phyloP scores from a whole-genome alignment of 2,888 invertebrate genomes.

The Leptopterna dolabrata region DNA sequence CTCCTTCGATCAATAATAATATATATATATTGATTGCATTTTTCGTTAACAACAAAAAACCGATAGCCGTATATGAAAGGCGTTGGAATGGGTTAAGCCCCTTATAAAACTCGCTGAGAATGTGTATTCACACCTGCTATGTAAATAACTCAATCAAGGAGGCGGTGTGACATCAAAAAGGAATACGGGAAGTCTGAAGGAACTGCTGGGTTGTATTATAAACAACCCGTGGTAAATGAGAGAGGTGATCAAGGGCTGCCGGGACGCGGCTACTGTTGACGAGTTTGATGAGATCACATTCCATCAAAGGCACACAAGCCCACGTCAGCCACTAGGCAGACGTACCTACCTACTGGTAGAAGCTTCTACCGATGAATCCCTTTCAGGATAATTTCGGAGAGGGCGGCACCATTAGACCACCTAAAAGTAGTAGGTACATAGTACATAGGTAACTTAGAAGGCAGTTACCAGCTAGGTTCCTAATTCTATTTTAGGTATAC shows the following conservation, averaged over 20 bases:
- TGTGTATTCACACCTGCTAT: conserved; percentile 41
- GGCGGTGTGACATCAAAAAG: conserved; percentile 27
- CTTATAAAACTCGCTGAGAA: not conserved
- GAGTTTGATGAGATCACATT: not conserved
- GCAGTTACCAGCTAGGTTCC: too few species aligned
- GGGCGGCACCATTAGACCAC: too few species aligned
- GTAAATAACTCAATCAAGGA: conserved; percentile 45
- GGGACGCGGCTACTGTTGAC: conserved; percentile 4
- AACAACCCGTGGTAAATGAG: not conserved
- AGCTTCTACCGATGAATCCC: too few species aligned
- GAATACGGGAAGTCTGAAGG: not conserved
- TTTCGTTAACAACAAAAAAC: not conserved
- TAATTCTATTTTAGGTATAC: too few species aligned
- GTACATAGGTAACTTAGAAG: too few species aligned
- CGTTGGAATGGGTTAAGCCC: not conserved
- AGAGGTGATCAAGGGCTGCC: not conserved
- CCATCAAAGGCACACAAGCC: not conserved
- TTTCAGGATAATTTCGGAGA: too few species aligned
- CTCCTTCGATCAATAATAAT: not conserved
- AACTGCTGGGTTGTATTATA: conserved; percentile 6
- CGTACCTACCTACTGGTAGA: too few species aligned
- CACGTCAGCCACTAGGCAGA: too few species aligned
- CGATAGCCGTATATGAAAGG: not conserved
- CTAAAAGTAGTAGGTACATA: too few species aligned
- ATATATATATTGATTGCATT: not conserved